A percentile compares a stretch with the other conserved stretches of the same genome.
Evolutionary conservation across 2,797 vertebrate genomes (phyloP).

Genomic region (Malacoctenus gilli): DNA sequence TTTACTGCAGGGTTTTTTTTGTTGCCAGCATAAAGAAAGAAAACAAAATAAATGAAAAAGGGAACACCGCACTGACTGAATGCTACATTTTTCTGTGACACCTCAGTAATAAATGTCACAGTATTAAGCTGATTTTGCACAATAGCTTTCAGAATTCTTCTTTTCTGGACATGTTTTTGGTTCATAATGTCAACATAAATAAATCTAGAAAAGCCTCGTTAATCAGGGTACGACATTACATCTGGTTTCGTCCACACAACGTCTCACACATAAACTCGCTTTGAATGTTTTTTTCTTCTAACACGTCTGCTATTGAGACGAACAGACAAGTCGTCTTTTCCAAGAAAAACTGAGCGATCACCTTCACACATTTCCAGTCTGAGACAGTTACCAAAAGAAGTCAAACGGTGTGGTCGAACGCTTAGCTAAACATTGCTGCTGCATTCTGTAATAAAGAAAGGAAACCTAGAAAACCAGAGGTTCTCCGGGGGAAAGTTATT

Average conservation of each 20-base stretch:
- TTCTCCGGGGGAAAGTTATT: constrained; percentile 67
- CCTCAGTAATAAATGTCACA: background rate
- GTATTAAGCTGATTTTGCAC: constrained; percentile 2
- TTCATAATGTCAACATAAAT: constrained; percentile 33
- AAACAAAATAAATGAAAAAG: too few relatives aligned
- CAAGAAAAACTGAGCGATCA: constrained; percentile 69
- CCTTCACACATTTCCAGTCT: constrained; percentile 63
- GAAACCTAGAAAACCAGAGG: constrained; percentile 70
- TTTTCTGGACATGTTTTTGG: constrained; percentile 1
- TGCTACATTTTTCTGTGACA: background rate
- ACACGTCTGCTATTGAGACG: constrained; percentile 28
- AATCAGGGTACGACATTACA: constrained; percentile 28
- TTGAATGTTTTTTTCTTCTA: constrained; percentile 10
- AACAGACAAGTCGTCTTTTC: constrained; percentile 39
- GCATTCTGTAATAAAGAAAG: constrained; percentile 70
- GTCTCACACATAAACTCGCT: constrained; percentile 32
- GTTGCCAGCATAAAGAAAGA: too few relatives aligned
- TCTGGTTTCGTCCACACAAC: constrained; percentile 56
- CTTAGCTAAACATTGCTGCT: constrained; percentile 74
- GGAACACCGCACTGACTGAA: too few relatives aligned
- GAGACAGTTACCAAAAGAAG: constrained; percentile 63
- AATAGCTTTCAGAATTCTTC: constrained; percentile 10
- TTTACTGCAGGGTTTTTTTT: constrained; percentile 6
- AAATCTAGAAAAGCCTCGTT: constrained; percentile 44
- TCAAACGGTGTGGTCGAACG: constrained; percentile 61